These are phyloP conservation scores for Anthonomus grandis DNA, from an alignment of 1,140 invertebrate species.

Conservation along the genomic window DNA sequence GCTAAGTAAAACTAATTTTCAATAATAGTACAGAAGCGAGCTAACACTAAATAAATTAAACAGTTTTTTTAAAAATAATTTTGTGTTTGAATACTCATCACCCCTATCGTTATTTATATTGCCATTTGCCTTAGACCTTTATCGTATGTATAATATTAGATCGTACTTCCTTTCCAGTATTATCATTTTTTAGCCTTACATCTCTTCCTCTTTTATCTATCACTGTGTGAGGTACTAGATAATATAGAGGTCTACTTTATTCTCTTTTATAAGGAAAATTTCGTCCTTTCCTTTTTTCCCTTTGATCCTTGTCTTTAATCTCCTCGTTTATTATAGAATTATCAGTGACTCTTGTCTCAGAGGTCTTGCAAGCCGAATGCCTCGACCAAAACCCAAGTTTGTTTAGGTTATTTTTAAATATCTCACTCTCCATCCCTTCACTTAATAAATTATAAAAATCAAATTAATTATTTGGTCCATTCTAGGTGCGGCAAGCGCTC, in stretches of 20 bases:
- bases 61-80: too few species aligned
- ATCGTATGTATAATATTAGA: constrained; percentile 2
- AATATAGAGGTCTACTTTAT: not conserved
- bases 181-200: not conserved
- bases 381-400: too few species aligned
- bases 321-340: too few species aligned
- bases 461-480: too few species aligned
- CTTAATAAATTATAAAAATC: too few species aligned
- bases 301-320: not conserved
- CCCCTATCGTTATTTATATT: not conserved
- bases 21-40: too few species aligned
- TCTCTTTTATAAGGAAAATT: not conserved
- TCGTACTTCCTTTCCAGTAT: constrained; percentile 1
- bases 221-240: constrained; percentile 5
- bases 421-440: too few species aligned
- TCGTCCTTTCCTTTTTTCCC: not conserved
- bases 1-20: too few species aligned
- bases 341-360: too few species aligned
- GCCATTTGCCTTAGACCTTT: not conserved
- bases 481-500: constrained; percentile 50
- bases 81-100: not conserved
- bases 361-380: too few species aligned
- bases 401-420: too few species aligned
- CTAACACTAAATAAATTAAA: too few species aligned
- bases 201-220: constrained; percentile 5